Percentiles rank a stretch among this genome's conserved stretches.
These are phyloP conservation scores for Nomada fabriciana DNA, from an alignment of 2,888 invertebrate species.

Conservation along the genomic window DNA sequence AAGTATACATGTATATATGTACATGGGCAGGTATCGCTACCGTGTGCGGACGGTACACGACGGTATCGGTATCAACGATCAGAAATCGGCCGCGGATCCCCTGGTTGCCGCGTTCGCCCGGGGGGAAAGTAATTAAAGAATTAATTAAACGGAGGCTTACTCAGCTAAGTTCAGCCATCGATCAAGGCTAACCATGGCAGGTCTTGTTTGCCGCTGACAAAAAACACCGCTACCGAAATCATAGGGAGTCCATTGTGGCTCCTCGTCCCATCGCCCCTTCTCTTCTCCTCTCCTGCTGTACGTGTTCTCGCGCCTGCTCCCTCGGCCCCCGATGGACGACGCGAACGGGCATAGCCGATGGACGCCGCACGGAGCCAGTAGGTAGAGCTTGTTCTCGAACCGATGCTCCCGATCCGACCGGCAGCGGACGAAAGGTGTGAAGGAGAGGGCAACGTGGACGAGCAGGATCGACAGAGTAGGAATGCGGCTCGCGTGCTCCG, in stretches of 20 bases:
- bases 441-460: constrained; percentile 20
- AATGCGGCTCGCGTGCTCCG: constrained; percentile 81
- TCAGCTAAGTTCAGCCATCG: constrained; percentile 82
- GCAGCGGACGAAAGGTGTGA: constrained; percentile 8
- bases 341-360: constrained; percentile 24
- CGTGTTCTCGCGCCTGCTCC: not conserved
- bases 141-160: constrained; percentile 83
- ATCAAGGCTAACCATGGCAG: constrained; percentile 78
- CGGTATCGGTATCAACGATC: constrained; percentile 74
- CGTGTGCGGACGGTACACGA: constrained; percentile 50
- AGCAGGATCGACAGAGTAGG: constrained; percentile 69
- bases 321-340: constrained; percentile 42
- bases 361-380: constrained; percentile 32
- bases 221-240: constrained; percentile 81
- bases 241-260: constrained; percentile 76
- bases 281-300: not conserved
- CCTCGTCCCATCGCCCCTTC: constrained; percentile 20
- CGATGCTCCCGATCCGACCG: constrained; percentile 50
- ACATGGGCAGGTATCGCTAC: constrained; percentile 63
- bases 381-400: constrained; percentile 50
- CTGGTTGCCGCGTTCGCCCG: not conserved
- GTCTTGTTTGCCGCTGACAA: constrained; percentile 77
- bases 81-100: constrained; percentile 56
- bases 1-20: not conserved
- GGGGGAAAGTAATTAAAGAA: constrained; percentile 82